These are phyloP conservation scores for Trogon surrucura DNA, from an alignment of 2,113 vertebrate genomes.

Conservation along the genomic window DNA sequence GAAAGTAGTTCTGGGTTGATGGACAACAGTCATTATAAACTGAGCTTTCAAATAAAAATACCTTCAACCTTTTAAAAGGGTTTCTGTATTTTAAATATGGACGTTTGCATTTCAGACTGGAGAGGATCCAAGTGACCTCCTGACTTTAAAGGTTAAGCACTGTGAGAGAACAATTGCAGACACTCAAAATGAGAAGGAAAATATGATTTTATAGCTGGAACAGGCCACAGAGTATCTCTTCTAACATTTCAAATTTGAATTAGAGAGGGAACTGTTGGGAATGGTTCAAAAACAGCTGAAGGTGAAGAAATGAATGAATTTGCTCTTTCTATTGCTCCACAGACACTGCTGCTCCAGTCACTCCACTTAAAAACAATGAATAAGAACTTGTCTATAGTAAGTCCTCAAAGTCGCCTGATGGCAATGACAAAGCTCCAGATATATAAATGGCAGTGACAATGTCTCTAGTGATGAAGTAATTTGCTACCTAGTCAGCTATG, in stretches of 20 bases:
- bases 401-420: not conserved
- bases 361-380: not conserved
- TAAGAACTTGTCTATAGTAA: not conserved
- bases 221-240: conserved; percentile 52
- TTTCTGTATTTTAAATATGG: conserved; percentile 77
- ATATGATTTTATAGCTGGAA: conserved; percentile 58
- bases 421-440: not conserved
- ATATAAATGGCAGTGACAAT: not conserved
- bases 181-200: conserved; percentile 46
- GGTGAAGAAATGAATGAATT: conserved; percentile 27
- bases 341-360: not conserved
- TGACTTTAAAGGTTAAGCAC: conserved; percentile 53
- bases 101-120: conserved; percentile 69
- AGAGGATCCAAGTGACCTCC: conserved; percentile 67
- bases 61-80: conserved; percentile 53
- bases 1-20: conserved; percentile 65
- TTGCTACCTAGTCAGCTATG: not conserved
- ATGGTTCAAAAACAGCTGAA: not conserved
- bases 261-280: conserved; percentile 20
- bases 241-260: conserved; percentile 57
- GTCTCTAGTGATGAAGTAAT: not conserved
- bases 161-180: conserved; percentile 54
- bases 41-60: conserved; percentile 75
- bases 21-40: conserved; percentile 72
- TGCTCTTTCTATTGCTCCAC: not conserved